Evolutionary conservation across 2,113 vertebrate genomes (phyloP).

Genomic region (Crotalus horridus): DNA sequence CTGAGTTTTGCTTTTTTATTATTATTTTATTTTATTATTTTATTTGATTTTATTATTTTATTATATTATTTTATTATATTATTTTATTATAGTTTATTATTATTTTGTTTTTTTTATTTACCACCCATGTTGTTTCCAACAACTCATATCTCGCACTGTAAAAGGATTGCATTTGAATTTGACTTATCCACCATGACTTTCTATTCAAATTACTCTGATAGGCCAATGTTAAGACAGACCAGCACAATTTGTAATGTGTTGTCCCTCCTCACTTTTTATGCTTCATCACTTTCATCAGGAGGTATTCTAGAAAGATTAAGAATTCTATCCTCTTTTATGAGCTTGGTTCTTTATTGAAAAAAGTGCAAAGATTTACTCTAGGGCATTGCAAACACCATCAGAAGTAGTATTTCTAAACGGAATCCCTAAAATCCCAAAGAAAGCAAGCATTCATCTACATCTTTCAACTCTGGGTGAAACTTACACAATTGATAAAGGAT

Average conservation of each 20-base stretch:
- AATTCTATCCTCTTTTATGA: neutral
- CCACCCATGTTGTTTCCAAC: too few relatives aligned
- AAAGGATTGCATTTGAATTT: neutral
- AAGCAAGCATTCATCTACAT: neutral
- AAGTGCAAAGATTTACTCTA: neutral
- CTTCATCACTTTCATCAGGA: neutral
- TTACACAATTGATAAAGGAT: neutral
- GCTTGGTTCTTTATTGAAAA: neutral
- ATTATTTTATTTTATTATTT: too few relatives aligned
- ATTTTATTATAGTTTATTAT: too few relatives aligned
- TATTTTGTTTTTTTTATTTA: too few relatives aligned
- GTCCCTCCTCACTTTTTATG: neutral
- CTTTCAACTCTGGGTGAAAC: neutral
- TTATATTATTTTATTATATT: too few relatives aligned
- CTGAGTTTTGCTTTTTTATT: neutral
- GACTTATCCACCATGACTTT: neutral
- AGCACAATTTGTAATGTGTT: neutral
- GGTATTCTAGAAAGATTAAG: neutral
- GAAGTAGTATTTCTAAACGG: neutral
- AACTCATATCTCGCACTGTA: too few relatives aligned
- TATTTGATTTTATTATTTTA: too few relatives aligned
- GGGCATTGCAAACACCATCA: fast-evolving
- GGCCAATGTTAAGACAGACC: neutral
- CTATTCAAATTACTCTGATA: neutral
- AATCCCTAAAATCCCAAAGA: neutral